Percentiles rank a stretch among this genome's conserved stretches.
Evolutionary conservation across 2,113 vertebrate genomes (phyloP).

Genomic region (Seriola dumerili): DNA sequence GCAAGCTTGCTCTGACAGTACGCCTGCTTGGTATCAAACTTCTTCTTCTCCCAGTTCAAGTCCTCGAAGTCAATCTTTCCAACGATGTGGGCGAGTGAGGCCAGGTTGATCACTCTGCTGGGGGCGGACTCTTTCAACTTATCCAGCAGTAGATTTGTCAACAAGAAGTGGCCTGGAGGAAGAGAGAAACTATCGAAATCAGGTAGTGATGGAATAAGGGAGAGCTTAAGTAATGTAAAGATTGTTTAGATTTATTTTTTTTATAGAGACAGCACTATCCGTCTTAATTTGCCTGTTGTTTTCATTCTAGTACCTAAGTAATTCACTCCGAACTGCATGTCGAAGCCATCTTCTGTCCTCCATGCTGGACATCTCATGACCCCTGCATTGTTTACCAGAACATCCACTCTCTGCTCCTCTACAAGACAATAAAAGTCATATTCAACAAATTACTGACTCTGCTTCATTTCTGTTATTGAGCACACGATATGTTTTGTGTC

Average conservation of each 20-base stretch:
- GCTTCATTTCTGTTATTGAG: background rate
- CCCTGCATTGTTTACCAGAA: conserved; percentile 90
- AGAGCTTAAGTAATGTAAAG: background rate
- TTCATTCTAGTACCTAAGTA: conserved; percentile 84
- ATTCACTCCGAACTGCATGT: conserved; percentile 93
- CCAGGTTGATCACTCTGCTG: conserved; percentile 89
- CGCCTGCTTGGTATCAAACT: conserved; percentile 89
- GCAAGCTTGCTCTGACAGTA: conserved; percentile 94
- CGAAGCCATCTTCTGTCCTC: conserved; percentile 90
- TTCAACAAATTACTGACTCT: background rate
- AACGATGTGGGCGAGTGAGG: conserved; percentile 88
- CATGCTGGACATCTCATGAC: conserved; percentile 90
- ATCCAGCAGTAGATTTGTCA: conserved; percentile 90
- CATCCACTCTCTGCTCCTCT: conserved; percentile 87
- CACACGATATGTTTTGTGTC: background rate
- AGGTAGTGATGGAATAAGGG: conserved; percentile 2
- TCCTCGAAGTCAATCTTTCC: conserved; percentile 90
- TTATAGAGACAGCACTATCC: too few relatives aligned
- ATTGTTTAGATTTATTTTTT: background rate
- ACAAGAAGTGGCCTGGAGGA: conserved; percentile 88
- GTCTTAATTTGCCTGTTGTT: background rate
- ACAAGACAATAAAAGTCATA: conserved; percentile 17
- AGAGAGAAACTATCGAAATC: conserved; percentile 10
- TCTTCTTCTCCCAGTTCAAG: conserved; percentile 89
- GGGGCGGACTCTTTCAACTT: conserved; percentile 88